phyloP scores from a whole-genome alignment of 1,140 invertebrate genomes.

The Aphaenogaster ashmeadi region DNA sequence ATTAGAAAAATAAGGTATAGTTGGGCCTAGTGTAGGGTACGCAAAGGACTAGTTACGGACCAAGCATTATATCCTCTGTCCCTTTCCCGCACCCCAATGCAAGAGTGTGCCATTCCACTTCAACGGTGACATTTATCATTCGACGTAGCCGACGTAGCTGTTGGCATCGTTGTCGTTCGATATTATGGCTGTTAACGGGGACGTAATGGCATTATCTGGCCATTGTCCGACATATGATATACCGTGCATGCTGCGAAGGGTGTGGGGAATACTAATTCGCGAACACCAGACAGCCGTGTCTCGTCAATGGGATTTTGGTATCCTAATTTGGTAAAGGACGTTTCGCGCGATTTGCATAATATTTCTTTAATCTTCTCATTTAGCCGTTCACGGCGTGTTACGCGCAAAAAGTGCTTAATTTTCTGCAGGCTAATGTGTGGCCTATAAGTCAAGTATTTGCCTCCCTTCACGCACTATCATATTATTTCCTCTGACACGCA shows the following conservation, averaged over 20 bases:
- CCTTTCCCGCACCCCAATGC: conserved; percentile 62
- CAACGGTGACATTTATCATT: conserved; percentile 83
- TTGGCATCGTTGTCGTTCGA: conserved; percentile 77
- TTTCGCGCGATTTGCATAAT: conserved; percentile 1
- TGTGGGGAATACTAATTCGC: conserved; percentile 74
- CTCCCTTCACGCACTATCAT: not conserved
- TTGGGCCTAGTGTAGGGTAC: conserved; percentile 25
- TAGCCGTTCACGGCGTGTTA: not conserved
- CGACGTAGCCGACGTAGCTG: conserved; percentile 65
- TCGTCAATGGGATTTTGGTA: conserved; percentile 45
- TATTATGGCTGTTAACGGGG: conserved; percentile 81
- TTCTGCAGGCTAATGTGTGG: not conserved
- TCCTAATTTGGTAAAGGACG: conserved; percentile 49
- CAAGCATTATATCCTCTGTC: conserved; percentile 55
- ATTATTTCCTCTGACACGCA: not conserved
- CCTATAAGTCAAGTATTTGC: not conserved
- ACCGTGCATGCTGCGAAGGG: conserved; percentile 49
- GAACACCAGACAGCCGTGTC: conserved; percentile 64
- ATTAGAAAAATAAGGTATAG: not conserved
- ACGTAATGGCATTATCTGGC: conserved; percentile 80
- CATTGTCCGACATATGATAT: conserved; percentile 74
- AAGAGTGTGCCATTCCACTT: conserved; percentile 73
- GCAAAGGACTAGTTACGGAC: conserved; percentile 59
- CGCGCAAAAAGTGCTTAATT: not conserved
- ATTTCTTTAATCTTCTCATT: conserved; percentile 30